Percentiles rank a stretch among this genome's conserved stretches.
phyloP scores from a whole-genome alignment of 2,888 invertebrate species.

The Zootermopsis nevadensis region DNA sequence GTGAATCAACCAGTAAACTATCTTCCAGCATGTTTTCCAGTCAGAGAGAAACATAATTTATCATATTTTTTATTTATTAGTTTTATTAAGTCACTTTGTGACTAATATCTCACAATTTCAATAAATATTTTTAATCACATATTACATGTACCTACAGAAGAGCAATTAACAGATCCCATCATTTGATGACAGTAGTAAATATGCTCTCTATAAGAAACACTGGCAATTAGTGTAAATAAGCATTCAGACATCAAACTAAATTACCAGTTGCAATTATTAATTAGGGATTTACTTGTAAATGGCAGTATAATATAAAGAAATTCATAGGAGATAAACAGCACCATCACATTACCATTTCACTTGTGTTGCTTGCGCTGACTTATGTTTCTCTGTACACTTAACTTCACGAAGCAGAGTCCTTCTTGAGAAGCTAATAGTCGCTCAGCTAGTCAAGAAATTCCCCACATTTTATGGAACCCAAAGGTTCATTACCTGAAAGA shows the following conservation, averaged over 20 bases:
- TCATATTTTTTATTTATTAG: background rate
- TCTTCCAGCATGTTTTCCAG: slow-evolving; percentile 18
- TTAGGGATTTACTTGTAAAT: background rate
- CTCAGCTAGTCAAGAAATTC: too few relatives aligned
- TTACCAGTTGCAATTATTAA: slow-evolving; percentile 12
- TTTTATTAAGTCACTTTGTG: slow-evolving; percentile 14
- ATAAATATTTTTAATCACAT: slow-evolving; percentile 26
- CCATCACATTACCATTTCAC: background rate
- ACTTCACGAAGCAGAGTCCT: background rate
- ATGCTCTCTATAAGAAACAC: background rate
- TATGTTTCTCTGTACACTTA: slow-evolving; percentile 8
- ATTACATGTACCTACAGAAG: background rate
- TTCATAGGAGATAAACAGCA: background rate
- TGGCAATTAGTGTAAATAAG: slow-evolving; percentile 15
- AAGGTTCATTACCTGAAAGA: background rate
- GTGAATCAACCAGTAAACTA: slow-evolving; percentile 25
- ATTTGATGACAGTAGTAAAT: slow-evolving; percentile 27
- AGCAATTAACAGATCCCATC: background rate
- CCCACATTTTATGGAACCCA: too few relatives aligned
- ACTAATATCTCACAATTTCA: slow-evolving; percentile 14
- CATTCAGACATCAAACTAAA: background rate
- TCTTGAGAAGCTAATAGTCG: background rate
- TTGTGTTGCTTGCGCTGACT: background rate
- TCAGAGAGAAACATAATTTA: slow-evolving; percentile 1
- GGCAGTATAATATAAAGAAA: slow-evolving; percentile 16